These are phyloP conservation scores for Todiramphus saurophagus DNA, from an alignment of 2,113 vertebrate species.

Conservation along the genomic window DNA sequence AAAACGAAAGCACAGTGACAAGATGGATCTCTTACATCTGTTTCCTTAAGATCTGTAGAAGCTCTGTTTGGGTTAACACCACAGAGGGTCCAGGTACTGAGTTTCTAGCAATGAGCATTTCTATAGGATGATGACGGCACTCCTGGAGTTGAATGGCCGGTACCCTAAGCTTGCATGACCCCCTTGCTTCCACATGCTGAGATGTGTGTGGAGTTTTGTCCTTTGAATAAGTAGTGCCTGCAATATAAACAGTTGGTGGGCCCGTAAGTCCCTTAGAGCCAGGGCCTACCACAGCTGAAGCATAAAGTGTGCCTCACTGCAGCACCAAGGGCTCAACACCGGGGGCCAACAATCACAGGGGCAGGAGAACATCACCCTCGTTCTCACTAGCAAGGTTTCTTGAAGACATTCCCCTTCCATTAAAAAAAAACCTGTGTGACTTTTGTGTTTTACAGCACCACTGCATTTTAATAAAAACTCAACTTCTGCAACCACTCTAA, in stretches of 20 bases:
- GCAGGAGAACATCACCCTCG: not conserved
- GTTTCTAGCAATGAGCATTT: not conserved
- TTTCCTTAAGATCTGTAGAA: not conserved
- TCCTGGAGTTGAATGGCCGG: not conserved
- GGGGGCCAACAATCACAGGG: not conserved
- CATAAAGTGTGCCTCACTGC: not conserved
- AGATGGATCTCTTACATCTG: not conserved
- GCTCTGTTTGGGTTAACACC: not conserved
- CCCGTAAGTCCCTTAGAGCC: not conserved
- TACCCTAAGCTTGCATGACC: not conserved
- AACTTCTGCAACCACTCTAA: not conserved
- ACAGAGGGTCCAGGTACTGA: not conserved
- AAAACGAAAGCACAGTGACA: not conserved
- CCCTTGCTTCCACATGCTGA: not conserved
- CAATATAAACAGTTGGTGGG: not conserved
- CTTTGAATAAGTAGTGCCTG: not conserved
- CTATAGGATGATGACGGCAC: not conserved
- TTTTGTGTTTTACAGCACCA: not conserved
- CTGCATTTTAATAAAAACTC: constrained; percentile 1
- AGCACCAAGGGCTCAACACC: not conserved
- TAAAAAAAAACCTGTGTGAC: not conserved
- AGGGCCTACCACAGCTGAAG: not conserved
- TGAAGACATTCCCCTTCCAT: not conserved
- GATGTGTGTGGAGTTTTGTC: not conserved
- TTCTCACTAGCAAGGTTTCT: not conserved